phyloP scores from a whole-genome alignment of 2,888 invertebrate genomes.

The Drosophila algonquin region DNA sequence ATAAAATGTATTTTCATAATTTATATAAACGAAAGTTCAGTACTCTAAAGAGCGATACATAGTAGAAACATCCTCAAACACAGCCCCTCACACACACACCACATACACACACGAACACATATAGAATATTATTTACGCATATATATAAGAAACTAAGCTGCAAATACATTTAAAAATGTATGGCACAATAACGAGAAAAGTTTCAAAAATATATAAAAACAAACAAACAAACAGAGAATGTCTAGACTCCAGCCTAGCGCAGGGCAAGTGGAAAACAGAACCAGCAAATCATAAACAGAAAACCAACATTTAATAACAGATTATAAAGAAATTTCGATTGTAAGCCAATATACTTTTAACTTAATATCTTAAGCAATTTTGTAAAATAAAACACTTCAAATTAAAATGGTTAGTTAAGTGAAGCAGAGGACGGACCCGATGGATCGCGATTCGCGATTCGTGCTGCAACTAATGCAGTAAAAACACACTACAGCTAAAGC shows the following conservation, averaged over 20 bases:
- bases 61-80: background rate
- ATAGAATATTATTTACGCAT: constrained; percentile 69
- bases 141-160: constrained; percentile 57
- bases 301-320: constrained; percentile 53
- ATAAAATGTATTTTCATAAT: constrained; percentile 78
- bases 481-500: constrained; percentile 37
- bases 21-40: constrained; percentile 64
- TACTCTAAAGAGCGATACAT: constrained; percentile 49
- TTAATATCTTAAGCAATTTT: constrained; percentile 71
- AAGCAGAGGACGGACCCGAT: constrained; percentile 18
- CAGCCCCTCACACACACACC: too few species aligned
- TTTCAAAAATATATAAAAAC: constrained; percentile 40
- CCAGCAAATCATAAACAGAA: constrained; percentile 34
- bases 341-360: constrained; percentile 76
- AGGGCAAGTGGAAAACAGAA: constrained; percentile 34
- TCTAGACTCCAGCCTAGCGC: constrained; percentile 51
- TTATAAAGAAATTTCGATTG: constrained; percentile 71
- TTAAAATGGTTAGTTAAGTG: constrained; percentile 66
- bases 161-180: constrained; percentile 68
- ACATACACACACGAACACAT: constrained; percentile 24
- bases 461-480: constrained; percentile 44
- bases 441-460: constrained; percentile 47
- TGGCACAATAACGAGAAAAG: constrained; percentile 28
- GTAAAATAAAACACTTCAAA: constrained; percentile 76
- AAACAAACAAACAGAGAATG: constrained; percentile 40